phyloP scores from a whole-genome alignment of 2,113 vertebrate species.

The Malaclemys terrapin region DNA sequence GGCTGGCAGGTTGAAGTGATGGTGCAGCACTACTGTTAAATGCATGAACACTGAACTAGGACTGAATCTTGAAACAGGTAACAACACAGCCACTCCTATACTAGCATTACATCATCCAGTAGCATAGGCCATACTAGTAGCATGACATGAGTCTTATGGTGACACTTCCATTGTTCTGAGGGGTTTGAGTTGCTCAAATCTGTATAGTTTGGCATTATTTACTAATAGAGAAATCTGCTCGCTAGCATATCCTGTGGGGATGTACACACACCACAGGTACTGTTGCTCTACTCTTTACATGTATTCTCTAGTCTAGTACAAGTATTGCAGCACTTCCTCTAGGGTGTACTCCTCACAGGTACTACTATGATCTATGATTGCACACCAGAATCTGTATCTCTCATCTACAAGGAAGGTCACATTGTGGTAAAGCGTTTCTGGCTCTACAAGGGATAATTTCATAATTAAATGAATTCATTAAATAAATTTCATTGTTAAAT shows the following conservation, averaged over 20 bases:
- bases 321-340: background rate
- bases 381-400: background rate
- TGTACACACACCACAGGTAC: accelerated
- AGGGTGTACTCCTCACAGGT: background rate
- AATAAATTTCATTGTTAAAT: too few species aligned
- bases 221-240: background rate
- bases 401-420: background rate
- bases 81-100: background rate
- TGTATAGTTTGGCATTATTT: background rate
- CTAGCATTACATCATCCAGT: background rate
- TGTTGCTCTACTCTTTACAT: accelerated
- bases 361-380: background rate
- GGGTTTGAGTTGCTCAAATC: background rate
- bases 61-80: background rate
- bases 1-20: constrained; percentile 19
- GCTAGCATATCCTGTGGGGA: background rate
- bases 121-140: background rate
- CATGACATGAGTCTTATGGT: accelerated
- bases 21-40: constrained; percentile 3
- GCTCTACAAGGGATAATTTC: too few species aligned
- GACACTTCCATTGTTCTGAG: background rate
- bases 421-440: too few species aligned
- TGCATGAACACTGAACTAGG: background rate
- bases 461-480: too few species aligned
- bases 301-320: background rate